Evolutionary conservation across 2,113 vertebrate genomes (phyloP).

Genomic region (Rhinogobius similis): DNA sequence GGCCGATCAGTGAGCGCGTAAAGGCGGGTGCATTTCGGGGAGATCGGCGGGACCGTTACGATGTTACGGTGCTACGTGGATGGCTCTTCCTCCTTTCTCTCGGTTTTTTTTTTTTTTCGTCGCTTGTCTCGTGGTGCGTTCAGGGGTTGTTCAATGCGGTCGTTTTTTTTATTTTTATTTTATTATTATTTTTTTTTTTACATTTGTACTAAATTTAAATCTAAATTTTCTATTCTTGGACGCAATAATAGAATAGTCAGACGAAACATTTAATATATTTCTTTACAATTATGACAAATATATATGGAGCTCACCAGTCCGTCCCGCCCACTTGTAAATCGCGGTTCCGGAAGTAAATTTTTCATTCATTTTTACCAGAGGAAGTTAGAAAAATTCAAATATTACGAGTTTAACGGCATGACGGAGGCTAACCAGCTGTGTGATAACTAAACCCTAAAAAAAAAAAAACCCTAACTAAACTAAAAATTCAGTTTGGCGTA

Average conservation of each 20-base stretch:
- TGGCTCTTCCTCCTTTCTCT: slow-evolving; percentile 59
- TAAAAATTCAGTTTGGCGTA: too few species aligned
- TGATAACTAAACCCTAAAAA: too few species aligned
- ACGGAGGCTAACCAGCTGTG: too few species aligned
- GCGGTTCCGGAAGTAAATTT: too few species aligned
- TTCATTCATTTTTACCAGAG: too few species aligned
- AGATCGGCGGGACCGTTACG: slow-evolving; percentile 24
- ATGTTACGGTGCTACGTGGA: slow-evolving; percentile 65
- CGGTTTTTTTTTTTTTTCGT: slow-evolving; percentile 44
- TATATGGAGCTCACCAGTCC: too few species aligned
- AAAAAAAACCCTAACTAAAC: too few species aligned
- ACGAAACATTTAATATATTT: neutral
- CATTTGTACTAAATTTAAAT: too few species aligned
- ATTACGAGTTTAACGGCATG: too few species aligned
- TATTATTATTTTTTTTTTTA: neutral
- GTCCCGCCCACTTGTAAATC: too few species aligned
- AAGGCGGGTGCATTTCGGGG: slow-evolving; percentile 28
- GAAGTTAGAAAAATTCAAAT: too few species aligned
- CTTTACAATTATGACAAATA: neutral
- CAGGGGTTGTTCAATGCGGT: slow-evolving; percentile 17
- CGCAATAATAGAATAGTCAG: neutral
- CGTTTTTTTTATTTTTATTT: neutral
- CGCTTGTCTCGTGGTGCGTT: slow-evolving; percentile 56
- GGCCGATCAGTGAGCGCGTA: slow-evolving; percentile 6
- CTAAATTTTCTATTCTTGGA: too few species aligned